A percentile compares a stretch with the other conserved stretches of the same genome.
These are phyloP conservation scores for Narcine bancroftii DNA, from an alignment of 2,113 vertebrate genomes.

Conservation along the genomic window DNA sequence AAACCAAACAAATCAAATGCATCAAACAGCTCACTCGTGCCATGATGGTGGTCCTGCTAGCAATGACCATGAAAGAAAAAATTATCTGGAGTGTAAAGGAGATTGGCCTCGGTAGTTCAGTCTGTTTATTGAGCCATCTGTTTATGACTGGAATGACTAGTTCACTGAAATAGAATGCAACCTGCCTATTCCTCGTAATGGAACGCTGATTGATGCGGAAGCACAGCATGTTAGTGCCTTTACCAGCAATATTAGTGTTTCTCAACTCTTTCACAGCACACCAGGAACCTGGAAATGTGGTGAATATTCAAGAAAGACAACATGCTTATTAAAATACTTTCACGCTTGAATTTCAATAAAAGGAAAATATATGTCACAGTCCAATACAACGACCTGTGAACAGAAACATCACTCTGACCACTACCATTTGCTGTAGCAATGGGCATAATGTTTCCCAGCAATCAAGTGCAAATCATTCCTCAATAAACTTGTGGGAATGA, in stretches of 20 bases:
- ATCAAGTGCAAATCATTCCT: slow-evolving; percentile 7
- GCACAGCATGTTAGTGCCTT: slow-evolving; percentile 32
- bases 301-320: slow-evolving; percentile 27
- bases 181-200: slow-evolving; percentile 29
- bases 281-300: slow-evolving; percentile 24
- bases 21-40: slow-evolving; percentile 13
- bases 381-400: neutral
- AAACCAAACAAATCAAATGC: slow-evolving; percentile 28
- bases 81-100: slow-evolving; percentile 34
- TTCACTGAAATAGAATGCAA: slow-evolving; percentile 35
- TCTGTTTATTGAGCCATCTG: slow-evolving; percentile 36
- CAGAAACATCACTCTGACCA: neutral
- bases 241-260: slow-evolving; percentile 37
- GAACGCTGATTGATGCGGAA: slow-evolving; percentile 37
- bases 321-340: slow-evolving; percentile 21
- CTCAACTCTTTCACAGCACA: slow-evolving; percentile 34
- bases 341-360: neutral
- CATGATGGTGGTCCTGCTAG: neutral
- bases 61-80: slow-evolving; percentile 32
- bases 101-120: slow-evolving; percentile 30
- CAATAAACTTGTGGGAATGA: neutral
- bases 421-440: neutral
- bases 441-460: neutral
- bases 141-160: slow-evolving; percentile 35
- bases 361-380: neutral